Conservation (phyloP, 2,113 vertebrate species). For the Salvelinus namaycush region DNA sequence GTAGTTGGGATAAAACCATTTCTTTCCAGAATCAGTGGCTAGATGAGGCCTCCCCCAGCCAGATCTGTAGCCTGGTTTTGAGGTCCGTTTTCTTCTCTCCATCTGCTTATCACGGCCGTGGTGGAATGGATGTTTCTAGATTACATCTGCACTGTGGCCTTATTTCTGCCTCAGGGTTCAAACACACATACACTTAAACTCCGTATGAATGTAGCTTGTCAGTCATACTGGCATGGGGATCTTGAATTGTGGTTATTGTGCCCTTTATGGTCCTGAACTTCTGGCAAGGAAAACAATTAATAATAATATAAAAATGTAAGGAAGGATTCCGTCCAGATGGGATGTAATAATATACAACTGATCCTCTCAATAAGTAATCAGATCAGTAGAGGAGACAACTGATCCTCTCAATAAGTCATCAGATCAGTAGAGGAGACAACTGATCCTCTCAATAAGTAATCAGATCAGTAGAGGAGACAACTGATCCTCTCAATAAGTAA, state of each 20-base stretch:
- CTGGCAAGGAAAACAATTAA: too few species aligned
- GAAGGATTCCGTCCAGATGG: neutral
- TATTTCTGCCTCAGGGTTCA: conserved; percentile 59
- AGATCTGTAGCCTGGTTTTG: conserved; percentile 36
- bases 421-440: too few species aligned
- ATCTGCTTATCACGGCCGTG: conserved; percentile 37
- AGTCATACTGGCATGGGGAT: neutral
- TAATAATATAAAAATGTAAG: neutral
- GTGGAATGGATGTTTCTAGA: conserved; percentile 55
- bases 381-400: too few species aligned
- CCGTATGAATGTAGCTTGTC: neutral
- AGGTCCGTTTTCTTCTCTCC: conserved; percentile 53
- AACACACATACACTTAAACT: neutral
- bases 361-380: too few species aligned
- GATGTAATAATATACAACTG: neutral
- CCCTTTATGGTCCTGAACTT: neutral
- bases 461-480: too few species aligned
- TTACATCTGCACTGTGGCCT: conserved; percentile 67
- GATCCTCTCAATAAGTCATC: too few species aligned
- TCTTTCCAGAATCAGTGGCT: conserved; percentile 47
- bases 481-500: too few species aligned
- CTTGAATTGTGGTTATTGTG: neutral
- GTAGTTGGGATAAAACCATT: neutral
- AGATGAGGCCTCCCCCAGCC: neutral
- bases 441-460: too few species aligned